phyloP scores from a whole-genome alignment of 2,113 vertebrate genomes.

The Ceuthmochares aereus region DNA sequence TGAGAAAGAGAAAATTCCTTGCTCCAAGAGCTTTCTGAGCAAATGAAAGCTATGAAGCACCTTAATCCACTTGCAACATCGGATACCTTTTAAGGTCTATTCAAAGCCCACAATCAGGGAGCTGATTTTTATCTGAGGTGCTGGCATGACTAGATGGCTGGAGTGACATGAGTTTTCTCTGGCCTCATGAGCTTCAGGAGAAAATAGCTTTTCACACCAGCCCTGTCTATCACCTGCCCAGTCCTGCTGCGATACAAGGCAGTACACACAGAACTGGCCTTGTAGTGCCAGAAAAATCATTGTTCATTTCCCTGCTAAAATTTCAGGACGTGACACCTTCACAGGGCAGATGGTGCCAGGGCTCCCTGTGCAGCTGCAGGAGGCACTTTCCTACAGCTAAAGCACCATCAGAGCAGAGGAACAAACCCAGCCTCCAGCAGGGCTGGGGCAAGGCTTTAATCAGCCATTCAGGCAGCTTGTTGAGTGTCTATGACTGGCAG shows the following conservation, averaged over 20 bases:
- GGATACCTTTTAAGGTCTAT: not conserved
- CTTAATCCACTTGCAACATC: not conserved
- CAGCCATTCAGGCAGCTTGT: slow-evolving; percentile 5
- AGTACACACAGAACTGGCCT: not conserved
- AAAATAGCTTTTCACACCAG: slow-evolving; percentile 30
- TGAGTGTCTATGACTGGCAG: not conserved
- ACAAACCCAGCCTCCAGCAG: not conserved
- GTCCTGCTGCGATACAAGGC: not conserved
- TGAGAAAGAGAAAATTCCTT: not conserved
- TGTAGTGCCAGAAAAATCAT: not conserved
- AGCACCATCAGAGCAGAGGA: not conserved
- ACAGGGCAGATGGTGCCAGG: accelerated
- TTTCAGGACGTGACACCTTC: not conserved
- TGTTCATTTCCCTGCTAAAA: not conserved
- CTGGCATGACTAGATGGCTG: not conserved
- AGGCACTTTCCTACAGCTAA: not conserved
- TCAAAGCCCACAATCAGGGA: not conserved
- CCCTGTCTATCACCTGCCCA: not conserved
- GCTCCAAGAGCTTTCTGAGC: not conserved
- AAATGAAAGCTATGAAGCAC: not conserved
- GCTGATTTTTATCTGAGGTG: not conserved
- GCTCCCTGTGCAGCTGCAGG: not conserved
- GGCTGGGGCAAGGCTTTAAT: not conserved
- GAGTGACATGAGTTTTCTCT: not conserved
- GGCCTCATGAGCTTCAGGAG: not conserved